A percentile compares a stretch with the other conserved stretches of the same genome.
phyloP scores from a whole-genome alignment of 2,113 vertebrate genomes.

The Oxyura jamaicensis region DNA sequence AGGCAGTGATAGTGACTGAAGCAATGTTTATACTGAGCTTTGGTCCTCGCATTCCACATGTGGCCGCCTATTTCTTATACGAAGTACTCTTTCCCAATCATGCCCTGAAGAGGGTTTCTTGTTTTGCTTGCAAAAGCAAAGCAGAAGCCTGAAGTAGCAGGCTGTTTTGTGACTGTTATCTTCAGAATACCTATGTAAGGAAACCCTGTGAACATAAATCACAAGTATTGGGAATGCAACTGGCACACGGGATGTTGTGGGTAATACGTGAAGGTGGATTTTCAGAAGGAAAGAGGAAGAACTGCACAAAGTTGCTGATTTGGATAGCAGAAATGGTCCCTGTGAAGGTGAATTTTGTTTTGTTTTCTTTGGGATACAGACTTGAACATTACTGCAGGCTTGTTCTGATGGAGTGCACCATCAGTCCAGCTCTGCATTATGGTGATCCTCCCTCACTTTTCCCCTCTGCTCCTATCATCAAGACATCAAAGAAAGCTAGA shows the following conservation, averaged over 20 bases:
- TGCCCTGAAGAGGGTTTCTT: neutral
- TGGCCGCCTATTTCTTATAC: neutral
- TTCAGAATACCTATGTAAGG: neutral
- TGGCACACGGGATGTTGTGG: neutral
- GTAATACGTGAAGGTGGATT: neutral
- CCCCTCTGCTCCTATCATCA: neutral
- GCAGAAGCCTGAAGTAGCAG: neutral
- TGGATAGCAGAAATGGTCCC: neutral
- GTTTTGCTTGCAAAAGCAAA: neutral
- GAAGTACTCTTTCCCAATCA: neutral
- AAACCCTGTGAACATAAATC: neutral
- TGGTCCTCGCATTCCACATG: neutral
- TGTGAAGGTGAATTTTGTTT: neutral
- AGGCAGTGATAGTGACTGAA: neutral
- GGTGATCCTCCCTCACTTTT: neutral
- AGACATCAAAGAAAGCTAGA: neutral
- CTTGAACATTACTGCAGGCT: neutral
- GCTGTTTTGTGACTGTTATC: neutral
- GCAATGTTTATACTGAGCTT: neutral
- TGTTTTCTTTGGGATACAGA: rapidly evolving
- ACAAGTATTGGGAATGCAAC: neutral
- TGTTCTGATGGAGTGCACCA: rapidly evolving
- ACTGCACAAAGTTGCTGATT: neutral
- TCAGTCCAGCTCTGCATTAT: neutral
- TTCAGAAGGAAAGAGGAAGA: neutral